Conservation (phyloP, 2,888 invertebrate species). For the Zonitis immaculata region DNA sequence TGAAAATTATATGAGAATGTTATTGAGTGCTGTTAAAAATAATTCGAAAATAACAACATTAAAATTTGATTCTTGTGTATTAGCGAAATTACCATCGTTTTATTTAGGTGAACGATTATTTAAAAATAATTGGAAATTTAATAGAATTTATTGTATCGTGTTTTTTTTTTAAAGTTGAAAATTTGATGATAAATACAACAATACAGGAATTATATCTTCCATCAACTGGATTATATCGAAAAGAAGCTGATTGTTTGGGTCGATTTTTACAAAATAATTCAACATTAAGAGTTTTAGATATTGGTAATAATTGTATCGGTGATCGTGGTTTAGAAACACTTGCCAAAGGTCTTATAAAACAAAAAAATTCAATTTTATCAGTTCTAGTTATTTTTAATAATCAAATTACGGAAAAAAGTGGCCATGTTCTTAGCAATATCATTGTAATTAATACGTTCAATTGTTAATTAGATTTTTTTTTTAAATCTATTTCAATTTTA, state of each 20-base stretch:
- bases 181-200: constrained; percentile 35
- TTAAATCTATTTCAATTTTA: constrained; percentile 22
- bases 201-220: constrained; percentile 41
- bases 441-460: constrained; percentile 39
- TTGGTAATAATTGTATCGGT: constrained; percentile 44
- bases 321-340: constrained; percentile 43
- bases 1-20: constrained; percentile 37
- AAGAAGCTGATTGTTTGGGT: constrained; percentile 42
- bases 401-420: constrained; percentile 44
- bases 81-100: constrained; percentile 38
- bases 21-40: constrained; percentile 35
- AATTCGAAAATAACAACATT: constrained; percentile 38
- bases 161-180: constrained; percentile 35
- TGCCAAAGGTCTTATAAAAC: constrained; percentile 39
- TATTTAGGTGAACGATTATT: constrained; percentile 42
- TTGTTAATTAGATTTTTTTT: background rate
- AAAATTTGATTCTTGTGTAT: constrained; percentile 40
- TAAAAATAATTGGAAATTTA: too few relatives aligned
- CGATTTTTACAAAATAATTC: constrained; percentile 37
- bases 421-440: constrained; percentile 37
- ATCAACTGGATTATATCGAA: constrained; percentile 42
- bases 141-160: too few relatives aligned
- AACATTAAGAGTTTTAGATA: constrained; percentile 40
- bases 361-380: constrained; percentile 33
- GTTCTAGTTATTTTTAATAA: constrained; percentile 43